These are phyloP conservation scores for Callorhinus ursinus DNA, from an alignment of 2,113 vertebrate genomes.

Conservation along the genomic window DNA sequence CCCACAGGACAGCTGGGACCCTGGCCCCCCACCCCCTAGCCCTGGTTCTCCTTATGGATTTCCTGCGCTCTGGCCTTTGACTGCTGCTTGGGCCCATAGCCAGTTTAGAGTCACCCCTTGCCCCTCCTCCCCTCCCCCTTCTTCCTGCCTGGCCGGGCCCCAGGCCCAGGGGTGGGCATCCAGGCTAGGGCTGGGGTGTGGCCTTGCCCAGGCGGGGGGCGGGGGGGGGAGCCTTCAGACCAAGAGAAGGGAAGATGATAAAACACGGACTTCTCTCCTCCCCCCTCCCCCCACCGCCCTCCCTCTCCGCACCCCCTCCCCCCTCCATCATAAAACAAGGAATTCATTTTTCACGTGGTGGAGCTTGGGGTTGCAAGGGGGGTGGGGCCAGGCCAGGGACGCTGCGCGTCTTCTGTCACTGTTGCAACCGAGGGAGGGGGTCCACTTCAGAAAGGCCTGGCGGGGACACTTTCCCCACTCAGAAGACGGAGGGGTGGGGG, in stretches of 20 bases:
- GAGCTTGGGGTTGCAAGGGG: neutral
- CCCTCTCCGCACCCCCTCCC: neutral
- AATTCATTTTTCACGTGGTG: constrained; percentile 60
- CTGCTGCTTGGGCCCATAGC: constrained; percentile 80
- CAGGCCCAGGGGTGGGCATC: neutral
- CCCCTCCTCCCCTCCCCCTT: constrained; percentile 51
- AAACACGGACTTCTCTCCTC: neutral
- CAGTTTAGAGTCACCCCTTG: constrained; percentile 80
- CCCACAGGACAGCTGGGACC: neutral
- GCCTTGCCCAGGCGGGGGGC: neutral
- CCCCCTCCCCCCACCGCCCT: neutral
- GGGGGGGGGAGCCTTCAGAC: neutral
- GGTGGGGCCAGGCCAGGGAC: neutral
- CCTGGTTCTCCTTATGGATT: constrained; percentile 79
- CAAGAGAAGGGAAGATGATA: neutral
- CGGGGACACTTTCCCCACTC: neutral
- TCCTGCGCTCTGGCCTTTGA: constrained; percentile 82
- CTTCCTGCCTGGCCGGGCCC: constrained; percentile 48
- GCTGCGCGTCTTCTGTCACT: constrained; percentile 48
- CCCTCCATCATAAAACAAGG: constrained; percentile 71
- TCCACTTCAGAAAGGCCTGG: neutral
- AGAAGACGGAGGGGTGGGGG: constrained; percentile 47
- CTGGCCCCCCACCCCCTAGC: constrained; percentile 19
- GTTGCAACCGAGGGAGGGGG: neutral
- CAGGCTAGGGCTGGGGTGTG: neutral